phyloP scores from a whole-genome alignment of 2,888 invertebrate genomes.

The Drosophila affinis region DNA sequence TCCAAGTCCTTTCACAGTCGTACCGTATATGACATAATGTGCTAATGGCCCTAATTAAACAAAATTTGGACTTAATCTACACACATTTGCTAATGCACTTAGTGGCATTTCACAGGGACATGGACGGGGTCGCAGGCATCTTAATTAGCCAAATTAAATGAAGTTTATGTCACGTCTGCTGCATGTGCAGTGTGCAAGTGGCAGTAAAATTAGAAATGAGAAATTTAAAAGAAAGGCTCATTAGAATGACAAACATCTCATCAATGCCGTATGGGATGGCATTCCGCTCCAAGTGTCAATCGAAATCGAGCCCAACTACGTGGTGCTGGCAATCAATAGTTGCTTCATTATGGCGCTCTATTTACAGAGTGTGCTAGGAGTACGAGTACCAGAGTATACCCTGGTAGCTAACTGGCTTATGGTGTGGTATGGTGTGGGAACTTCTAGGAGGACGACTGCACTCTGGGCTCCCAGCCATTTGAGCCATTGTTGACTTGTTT shows the following conservation, averaged over 20 bases:
- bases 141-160: conserved; percentile 26
- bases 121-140: conserved; percentile 13
- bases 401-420: conserved; percentile 35
- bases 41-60: conserved; percentile 1
- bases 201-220: neutral
- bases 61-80: conserved; percentile 9
- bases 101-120: conserved; percentile 7
- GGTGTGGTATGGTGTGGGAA: conserved; percentile 1
- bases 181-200: neutral
- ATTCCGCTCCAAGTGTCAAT: conserved; percentile 2
- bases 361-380: conserved; percentile 25
- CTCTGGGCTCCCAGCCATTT: conserved; percentile 61
- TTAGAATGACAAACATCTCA: neutral
- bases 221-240: neutral
- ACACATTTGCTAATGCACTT: conserved; percentile 14
- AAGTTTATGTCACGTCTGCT: conserved; percentile 1
- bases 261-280: conserved; percentile 7
- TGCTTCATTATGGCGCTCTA: conserved; percentile 45
- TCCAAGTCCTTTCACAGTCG: neutral
- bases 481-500: conserved; percentile 74
- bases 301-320: neutral
- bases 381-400: neutral
- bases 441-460: conserved; percentile 46
- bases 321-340: conserved; percentile 47
- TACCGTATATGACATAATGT: neutral